Percentiles rank a stretch among this genome's conserved stretches.
Conservation (phyloP, 2,797 vertebrate species). For the Furcifer pardalis region DNA sequence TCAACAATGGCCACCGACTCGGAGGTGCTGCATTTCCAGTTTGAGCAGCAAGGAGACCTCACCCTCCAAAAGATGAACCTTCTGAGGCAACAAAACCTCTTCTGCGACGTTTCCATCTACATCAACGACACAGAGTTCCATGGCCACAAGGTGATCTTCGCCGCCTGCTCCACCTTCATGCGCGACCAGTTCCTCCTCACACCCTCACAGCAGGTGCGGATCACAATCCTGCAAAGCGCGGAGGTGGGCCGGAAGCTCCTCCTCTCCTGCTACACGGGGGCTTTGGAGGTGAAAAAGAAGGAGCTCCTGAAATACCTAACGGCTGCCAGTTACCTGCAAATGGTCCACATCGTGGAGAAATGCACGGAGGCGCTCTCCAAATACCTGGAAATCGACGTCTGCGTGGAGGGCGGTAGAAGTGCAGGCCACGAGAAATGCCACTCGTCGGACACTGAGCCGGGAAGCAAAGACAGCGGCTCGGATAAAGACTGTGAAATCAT, state of each 20-base stretch:
- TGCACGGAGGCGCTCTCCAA: constrained; percentile 84
- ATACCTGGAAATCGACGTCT: constrained; percentile 77
- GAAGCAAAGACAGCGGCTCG: constrained; percentile 57
- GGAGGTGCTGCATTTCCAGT: constrained; percentile 94
- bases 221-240: constrained; percentile 93
- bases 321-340: constrained; percentile 96
- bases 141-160: constrained; percentile 96
- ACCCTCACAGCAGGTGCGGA: constrained; percentile 91
- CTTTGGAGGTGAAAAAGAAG: constrained; percentile 92
- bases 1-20: constrained; percentile 90
- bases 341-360: constrained; percentile 98
- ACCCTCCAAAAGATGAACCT: constrained; percentile 97
- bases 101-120: constrained; percentile 95
- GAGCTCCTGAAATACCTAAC: constrained; percentile 97
- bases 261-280: constrained; percentile 94
- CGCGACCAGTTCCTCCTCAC: constrained; percentile 96
- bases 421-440: constrained; percentile 69
- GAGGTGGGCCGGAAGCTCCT: constrained; percentile 92
- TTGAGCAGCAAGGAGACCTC: constrained; percentile 92
- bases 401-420: constrained; percentile 66
- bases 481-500: constrained; percentile 82
- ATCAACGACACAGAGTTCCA: constrained; percentile 95
- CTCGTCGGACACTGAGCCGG: constrained; percentile 67
- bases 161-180: constrained; percentile 96
- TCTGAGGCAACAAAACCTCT: constrained; percentile 91